Conservation (phyloP, 2,113 vertebrate genomes). For the Laticauda colubrina region DNA sequence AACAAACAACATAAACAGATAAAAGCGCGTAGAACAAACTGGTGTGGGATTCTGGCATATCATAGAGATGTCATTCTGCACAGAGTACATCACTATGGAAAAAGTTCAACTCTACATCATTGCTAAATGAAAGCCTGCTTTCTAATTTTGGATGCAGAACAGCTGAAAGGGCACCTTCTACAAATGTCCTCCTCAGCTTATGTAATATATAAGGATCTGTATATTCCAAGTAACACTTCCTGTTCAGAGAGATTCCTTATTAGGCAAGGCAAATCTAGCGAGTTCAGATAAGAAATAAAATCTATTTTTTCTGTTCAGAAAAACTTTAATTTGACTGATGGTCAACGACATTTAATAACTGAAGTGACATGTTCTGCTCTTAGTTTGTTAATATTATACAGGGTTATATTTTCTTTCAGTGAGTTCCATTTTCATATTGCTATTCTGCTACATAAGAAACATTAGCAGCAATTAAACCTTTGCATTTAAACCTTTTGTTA, state of each 20-base stretch:
- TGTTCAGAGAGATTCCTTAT: not conserved
- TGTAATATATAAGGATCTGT: not conserved
- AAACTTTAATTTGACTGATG: not conserved
- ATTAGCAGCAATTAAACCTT: not conserved
- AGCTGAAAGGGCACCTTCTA: not conserved
- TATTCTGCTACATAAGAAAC: not conserved
- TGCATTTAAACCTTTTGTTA: not conserved
- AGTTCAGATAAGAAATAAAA: not conserved
- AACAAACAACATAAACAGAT: not conserved
- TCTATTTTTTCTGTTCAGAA: not conserved
- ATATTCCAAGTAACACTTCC: not conserved
- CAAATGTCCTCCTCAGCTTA: not conserved
- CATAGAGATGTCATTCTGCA: not conserved
- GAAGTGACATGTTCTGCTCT: not conserved
- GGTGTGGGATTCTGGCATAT: not conserved
- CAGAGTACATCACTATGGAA: not conserved
- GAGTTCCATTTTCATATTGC: not conserved
- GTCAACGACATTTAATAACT: not conserved
- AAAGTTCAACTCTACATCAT: not conserved
- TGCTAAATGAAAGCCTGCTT: not conserved
- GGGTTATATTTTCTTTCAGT: not conserved
- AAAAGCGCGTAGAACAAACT: not conserved
- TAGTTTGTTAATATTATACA: not conserved
- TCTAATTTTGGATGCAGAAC: slow-evolving; percentile 8
- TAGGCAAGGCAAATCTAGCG: not conserved